Evolutionary conservation across 2,797 vertebrate species (phyloP), one percentile per base, ranked within the genome.

Genomic region (Discoglossus pictus): DNA sequence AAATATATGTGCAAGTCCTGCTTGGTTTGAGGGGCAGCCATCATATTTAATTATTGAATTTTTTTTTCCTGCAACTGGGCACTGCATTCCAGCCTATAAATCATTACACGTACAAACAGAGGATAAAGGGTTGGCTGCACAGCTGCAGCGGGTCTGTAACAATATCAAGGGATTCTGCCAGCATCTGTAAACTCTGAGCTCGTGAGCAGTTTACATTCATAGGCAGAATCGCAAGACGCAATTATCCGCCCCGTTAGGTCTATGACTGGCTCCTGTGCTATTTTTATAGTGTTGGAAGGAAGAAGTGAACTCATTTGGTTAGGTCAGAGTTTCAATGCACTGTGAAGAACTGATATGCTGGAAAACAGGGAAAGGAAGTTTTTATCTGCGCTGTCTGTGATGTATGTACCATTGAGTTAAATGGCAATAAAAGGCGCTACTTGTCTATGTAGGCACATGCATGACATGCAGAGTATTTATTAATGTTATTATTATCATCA

Each of bases 161-260:
- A 50, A 11, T 50, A 17, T 50, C 46, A 50, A 50, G 51, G 34
- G 27, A 56, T 56, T 40, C 35, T 24, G 12, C 21, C 21, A 56
- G 36, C 20, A 56, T 56, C 35, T 24, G 18, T 40, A 38, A 3
- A 56, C n/a, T 56, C 35, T 13, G 12, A 40, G 53, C 53, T 40
- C 7, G 21, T 39, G 13, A 40, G 13, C 20, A 56, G 36, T 56
- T 40, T 36, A 38, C 51, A 56, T 20, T 56, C 35, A 56, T 40
- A 12, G 7, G 53, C 20, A 34, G 13, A 56, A 40, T 16, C 10
- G 36, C 4, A 15, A 56, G 53, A 40, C 21, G n/a, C 36, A 56
- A 56, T 56, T 40, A 40, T 56, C 53, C 16, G 36, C 35, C 53
- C 20, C 12, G 35, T 56, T 56, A 56, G 35, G 36, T 40, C 12